Base-by-base conservation (phyloP, 2,888 invertebrate species). In the Horisme vitalbata region DNA sequence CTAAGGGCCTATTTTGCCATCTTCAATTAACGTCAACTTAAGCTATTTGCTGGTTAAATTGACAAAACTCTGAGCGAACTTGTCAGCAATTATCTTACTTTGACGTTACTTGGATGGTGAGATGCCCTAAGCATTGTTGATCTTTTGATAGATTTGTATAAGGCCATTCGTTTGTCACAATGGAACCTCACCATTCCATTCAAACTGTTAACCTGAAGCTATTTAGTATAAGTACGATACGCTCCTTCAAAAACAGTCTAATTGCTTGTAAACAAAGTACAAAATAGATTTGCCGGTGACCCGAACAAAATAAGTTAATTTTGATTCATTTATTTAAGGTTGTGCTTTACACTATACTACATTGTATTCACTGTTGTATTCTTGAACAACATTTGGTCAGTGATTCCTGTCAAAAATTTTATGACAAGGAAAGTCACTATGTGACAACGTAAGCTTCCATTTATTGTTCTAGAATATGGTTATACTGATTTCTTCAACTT, bases 181-280 rank as follows among this genome's bases (percentile, higher is more conserved):
- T 48, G 43, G 4, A 34, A 34, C 43, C 43, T 48, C 33, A 18
- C 35, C 15, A 33, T 43, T 37, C 37, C 6, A 4, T 9, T 34
- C 23, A 30, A 34, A 47, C 33, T 37, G 41, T 36, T 1, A 26
- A 20, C 13, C 6, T 14, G 36, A 46, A 24, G 33, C 43, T 35
- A 45, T 28, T 30, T 4, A 37, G 28, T 35, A 35, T 38, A 20
- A 33, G 14, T 34, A 15, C 12, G 39, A 24, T 26, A 13, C 15
- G 13, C 13, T 21, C 6, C 23, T 30, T 27, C 35, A 13, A 28
- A 47, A 49, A 58, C 45, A 53, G 60, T 63, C 59, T 63, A 59
- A 65, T 74, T 68, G 68, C 71, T 78, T 74, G 69, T 69, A 76
- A 77, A 76, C 68, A 75, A 79, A 86, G 87, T 86, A 83, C 86